Evolutionary conservation across 2,113 vertebrate genomes (phyloP), one percentile per base, ranked within the genome.

Genomic region (Telmatochromis brachygnathus): DNA sequence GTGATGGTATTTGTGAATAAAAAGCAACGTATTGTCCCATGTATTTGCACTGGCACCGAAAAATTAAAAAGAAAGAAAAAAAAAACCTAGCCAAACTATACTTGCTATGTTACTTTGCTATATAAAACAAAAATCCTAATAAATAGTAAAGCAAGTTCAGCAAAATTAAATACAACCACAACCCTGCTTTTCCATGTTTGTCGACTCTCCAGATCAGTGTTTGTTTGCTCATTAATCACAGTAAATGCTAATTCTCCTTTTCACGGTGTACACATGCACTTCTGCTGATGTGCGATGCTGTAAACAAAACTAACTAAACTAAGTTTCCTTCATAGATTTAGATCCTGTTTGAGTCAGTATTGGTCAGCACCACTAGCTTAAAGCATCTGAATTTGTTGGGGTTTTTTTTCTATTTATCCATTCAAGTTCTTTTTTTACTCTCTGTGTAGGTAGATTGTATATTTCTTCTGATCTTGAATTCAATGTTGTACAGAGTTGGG

Each of bases 351-450:
- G 13, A 26, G 39, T 11, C 3, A 11, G 14, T 73, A 70, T 42
- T 39, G 2, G 13, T 45, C 39, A 17, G 65, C 65, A 70, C 35
- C 62, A 14, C 14, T 28, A 45, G 14, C 68, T 73, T 73, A 47
- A 73, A 73, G 8, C 8, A 45, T 10, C 13, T 26, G 21, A 70
- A 70, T 42, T 42, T 70, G n/a, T 15, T 68, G 19, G 10, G 9
- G 0, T 0, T 1, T 5, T 30, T 58, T 42, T 70, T 70, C 13
- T 45, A 23, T 45, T 2, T 8, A 26, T 26, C 13, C 39, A 45
- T 73, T 45, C 37, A 42, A 45, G 21, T 26, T 26, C 39, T 26
- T 26, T 73, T 73, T 45, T 47, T 26, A 73, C 14, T 47, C 68
- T 17, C 9, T 47, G 39, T 28, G 21, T 75, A 75, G 23, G 39